A percentile compares a stretch with the other conserved stretches of the same genome.
These are phyloP conservation scores for Tetrapedia diversipes DNA, from an alignment of 2,888 invertebrate genomes.

Conservation along the genomic window DNA sequence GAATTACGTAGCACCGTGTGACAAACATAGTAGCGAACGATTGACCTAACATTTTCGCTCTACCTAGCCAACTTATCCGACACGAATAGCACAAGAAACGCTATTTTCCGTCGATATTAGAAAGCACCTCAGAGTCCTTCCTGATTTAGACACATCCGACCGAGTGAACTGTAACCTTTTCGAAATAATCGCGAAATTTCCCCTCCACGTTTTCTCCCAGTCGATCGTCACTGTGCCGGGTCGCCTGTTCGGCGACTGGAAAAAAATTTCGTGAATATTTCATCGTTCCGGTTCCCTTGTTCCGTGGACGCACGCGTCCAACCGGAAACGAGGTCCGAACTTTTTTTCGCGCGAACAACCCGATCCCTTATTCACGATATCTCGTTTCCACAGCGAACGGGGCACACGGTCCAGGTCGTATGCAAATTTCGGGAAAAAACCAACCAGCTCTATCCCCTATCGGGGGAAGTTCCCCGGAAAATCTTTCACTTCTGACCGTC, in stretches of 20 bases:
- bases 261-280: slow-evolving; percentile 60
- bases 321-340: not conserved
- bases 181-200: not conserved
- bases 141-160: slow-evolving; percentile 34
- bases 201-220: too few relatives aligned
- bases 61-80: too few relatives aligned
- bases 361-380: slow-evolving; percentile 46
- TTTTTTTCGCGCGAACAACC: slow-evolving; percentile 16
- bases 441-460: too few relatives aligned
- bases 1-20: too few relatives aligned
- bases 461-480: too few relatives aligned
- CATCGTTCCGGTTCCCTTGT: slow-evolving; percentile 31
- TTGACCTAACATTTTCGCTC: too few relatives aligned
- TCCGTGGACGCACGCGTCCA: slow-evolving; percentile 6
- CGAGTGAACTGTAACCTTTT: slow-evolving; percentile 24
- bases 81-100: too few relatives aligned
- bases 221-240: not conserved
- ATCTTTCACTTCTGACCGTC: slow-evolving; percentile 17
- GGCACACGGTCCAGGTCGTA: slow-evolving; percentile 1
- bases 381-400: not conserved
- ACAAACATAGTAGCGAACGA: too few relatives aligned
- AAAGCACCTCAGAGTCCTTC: slow-evolving; percentile 7
- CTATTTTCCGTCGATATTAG: too few relatives aligned
- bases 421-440: slow-evolving; percentile 34
- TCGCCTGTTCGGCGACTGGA: too few relatives aligned